phyloP scores from a whole-genome alignment of 1,140 invertebrate genomes.

The Meloidogyne exigua region DNA sequence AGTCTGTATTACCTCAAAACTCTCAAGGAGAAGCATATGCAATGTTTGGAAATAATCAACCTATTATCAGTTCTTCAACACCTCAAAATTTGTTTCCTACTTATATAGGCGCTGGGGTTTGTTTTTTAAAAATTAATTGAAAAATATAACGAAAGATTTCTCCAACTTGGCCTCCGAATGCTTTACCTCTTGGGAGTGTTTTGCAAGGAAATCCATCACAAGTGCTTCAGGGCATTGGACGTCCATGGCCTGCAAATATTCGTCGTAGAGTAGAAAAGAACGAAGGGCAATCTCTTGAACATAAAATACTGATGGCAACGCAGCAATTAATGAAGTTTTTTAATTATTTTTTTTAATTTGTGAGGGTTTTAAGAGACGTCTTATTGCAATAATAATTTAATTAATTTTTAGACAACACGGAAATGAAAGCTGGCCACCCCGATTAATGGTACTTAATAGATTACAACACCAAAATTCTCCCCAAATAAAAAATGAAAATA shows the following conservation, averaged over 20 bases:
- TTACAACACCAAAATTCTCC: not conserved
- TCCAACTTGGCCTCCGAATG: conserved; percentile 16
- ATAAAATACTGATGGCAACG: conserved; percentile 21
- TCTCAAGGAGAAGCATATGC: not conserved
- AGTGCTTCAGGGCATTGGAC: conserved; percentile 23
- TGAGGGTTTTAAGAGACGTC: too few relatives aligned
- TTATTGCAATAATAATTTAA: not conserved
- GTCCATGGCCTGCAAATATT: conserved; percentile 16
- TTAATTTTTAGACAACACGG: conserved; percentile 1
- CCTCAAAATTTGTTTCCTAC: not conserved
- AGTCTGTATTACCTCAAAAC: conserved; percentile 13
- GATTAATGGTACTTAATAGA: conserved; percentile 14
- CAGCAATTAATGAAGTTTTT: conserved; percentile 16
- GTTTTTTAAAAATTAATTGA: not conserved
- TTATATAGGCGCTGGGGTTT: conserved; percentile 17
- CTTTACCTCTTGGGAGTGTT: conserved; percentile 14
- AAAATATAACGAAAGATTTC: not conserved
- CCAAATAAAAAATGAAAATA: conserved; percentile 7
- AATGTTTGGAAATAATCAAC: not conserved
- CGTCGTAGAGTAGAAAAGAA: not conserved
- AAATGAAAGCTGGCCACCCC: conserved; percentile 20
- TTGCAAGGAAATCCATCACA: conserved; percentile 26
- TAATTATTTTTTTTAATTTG: not conserved
- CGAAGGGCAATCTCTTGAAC: conserved; percentile 10
- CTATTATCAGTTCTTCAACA: not conserved